Evolutionary conservation across 2,797 vertebrate genomes (phyloP).

Genomic region (Pitangus sulphuratus): DNA sequence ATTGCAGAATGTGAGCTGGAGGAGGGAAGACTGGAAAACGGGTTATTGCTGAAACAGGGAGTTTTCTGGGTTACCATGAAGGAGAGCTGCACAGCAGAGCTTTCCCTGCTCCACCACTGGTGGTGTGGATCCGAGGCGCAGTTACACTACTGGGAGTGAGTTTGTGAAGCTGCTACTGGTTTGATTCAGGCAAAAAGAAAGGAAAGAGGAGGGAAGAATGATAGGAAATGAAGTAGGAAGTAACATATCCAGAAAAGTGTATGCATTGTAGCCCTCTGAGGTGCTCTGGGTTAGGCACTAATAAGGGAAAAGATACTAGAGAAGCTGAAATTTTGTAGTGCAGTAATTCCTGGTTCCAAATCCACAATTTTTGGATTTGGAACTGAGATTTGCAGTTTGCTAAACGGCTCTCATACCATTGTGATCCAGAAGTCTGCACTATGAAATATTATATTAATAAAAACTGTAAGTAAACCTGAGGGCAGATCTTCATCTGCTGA

Average conservation of each 20-base stretch:
- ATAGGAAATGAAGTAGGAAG: conserved; percentile 6
- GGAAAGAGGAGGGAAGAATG: neutral
- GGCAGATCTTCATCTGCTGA: neutral
- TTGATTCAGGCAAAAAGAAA: neutral
- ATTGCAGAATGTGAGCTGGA: neutral
- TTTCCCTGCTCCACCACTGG: neutral
- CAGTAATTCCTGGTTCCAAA: neutral
- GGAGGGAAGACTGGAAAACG: neutral
- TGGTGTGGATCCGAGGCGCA: neutral
- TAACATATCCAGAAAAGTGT: neutral
- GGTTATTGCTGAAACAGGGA: neutral
- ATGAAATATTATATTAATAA: neutral
- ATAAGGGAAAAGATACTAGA: neutral
- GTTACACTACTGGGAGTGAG: neutral
- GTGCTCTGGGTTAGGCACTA: neutral
- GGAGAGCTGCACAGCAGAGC: neutral
- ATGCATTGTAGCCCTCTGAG: neutral
- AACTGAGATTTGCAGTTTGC: neutral
- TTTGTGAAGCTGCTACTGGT: neutral
- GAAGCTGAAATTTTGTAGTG: neutral
- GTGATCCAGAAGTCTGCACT: neutral
- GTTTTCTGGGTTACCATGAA: neutral
- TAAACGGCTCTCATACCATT: neutral
- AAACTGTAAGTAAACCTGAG: neutral
- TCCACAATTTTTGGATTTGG: neutral